Base-by-base conservation (phyloP, 2,888 invertebrate species). In the Mimas tiliae region DNA sequence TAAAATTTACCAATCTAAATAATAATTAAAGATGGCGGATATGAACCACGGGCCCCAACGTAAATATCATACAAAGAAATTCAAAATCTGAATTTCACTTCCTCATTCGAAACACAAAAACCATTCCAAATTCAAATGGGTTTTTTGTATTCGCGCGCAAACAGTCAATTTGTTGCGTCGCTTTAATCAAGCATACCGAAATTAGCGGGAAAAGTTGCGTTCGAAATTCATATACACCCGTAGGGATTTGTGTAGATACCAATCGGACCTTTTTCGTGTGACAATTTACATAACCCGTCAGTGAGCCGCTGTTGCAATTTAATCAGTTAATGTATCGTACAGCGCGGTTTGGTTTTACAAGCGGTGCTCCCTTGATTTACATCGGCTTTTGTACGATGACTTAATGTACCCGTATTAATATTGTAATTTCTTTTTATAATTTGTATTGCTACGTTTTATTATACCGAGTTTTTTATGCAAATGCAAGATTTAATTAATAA, bases 251-350 rank as follows among this genome's bases (percentile, higher is more conserved):
- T 14, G 47, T 34, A 55, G 47, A 48, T 55, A 47, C 53, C 45
- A 63, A 50, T 62, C 45, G 51, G 62, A 62, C 72, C 72, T 69
- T 76, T 76, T 73, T 72, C 73, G 74, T 68, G 70, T 68, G 69
- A 71, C 74, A 69, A 83, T 83, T 82, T 78, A 76, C 81, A 78
- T 81, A 79, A 76, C 74, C 76, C 72, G 75, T 58, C 42, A 58
- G 58, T 74, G 81, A 82, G 74, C 84, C 82, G 83, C 82, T 72
- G 75, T 71, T 83, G 82, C 83, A 84, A 82, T 85, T 88, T 89
- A 90, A 91, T 91, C 89, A 86, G 88, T 86, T 89, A 89, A 91
- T 91, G 89, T 85, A 84, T 85, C 81, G 84, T 82, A 82, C 79
- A 74, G 70, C 72, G 72, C 76, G 82, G 80, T 83, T 83, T 83